These are phyloP conservation scores for Aporophyla nigra DNA, from an alignment of 2,888 invertebrate species.

Conservation along the genomic window DNA sequence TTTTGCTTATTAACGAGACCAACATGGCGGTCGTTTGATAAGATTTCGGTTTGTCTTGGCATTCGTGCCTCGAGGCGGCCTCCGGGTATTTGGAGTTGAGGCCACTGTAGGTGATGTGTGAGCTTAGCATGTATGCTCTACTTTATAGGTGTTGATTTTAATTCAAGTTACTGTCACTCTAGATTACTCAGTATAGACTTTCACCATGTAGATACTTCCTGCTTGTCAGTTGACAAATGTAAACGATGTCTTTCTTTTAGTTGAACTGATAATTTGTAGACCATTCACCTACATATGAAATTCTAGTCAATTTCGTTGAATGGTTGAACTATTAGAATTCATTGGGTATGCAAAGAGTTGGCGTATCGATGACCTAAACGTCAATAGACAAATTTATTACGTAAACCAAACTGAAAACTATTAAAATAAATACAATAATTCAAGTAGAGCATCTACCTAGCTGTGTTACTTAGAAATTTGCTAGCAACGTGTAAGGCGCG, in stretches of 20 bases:
- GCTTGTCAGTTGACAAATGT: no score
- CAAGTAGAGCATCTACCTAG: constrained; percentile 65
- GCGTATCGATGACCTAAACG: background rate
- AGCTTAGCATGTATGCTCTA: constrained; percentile 73
- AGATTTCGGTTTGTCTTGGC: constrained; percentile 90
- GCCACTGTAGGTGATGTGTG: constrained; percentile 69
- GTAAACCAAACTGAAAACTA: background rate
- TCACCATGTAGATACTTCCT: no score
- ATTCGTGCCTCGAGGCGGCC: constrained; percentile 87
- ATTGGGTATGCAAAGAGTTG: background rate
- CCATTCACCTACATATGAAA: background rate
- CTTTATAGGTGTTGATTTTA: constrained; percentile 13
- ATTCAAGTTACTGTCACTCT: background rate
- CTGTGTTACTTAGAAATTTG: constrained; percentile 73
- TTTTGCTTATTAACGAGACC: constrained; percentile 90
- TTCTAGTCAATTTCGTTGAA: background rate
- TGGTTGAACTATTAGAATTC: background rate
- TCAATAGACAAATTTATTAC: background rate
- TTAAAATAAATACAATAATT: background rate
- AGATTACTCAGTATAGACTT: background rate
- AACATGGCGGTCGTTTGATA: constrained; percentile 89
- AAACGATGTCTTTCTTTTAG: no score
- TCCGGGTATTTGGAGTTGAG: constrained; percentile 86
- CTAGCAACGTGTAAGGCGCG: constrained; percentile 74
- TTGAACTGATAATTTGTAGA: background rate